Base-by-base conservation (phyloP, 2,888 invertebrate species). In the Globia sparganii region DNA sequence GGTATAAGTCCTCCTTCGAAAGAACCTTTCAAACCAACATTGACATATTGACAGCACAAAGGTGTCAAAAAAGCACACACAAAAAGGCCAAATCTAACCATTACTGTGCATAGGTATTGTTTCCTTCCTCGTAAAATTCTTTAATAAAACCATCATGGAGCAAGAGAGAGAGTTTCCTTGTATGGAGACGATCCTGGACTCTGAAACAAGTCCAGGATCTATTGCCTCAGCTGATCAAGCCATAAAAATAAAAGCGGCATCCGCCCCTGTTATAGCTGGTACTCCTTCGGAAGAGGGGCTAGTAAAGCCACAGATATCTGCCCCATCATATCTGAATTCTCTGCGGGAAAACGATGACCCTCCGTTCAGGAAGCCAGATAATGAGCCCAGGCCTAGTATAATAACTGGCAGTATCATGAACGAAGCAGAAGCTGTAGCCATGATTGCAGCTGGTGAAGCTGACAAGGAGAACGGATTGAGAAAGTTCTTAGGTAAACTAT, bases 261-360 rank as follows among this genome's bases (percentile, higher is more conserved):
- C 95, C 1, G 92, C 89, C 0, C 94, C 93, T 0, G 79, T 88
- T 0, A 71, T 88, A 0, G 90, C 89, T 15, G 18, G 2, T 2
- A 62, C 75, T 11, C 31, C 80, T 4, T 11, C 85, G 2, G 85
- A 86, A 40, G 86, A 83, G 2, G 58, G 71, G 1, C 73, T 74
- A 15, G 62, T 91, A 31, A 91, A 90, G 73, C 77, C 86, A 0
- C 95, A 96, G 78, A 90, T 89, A 40, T 96, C 96, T 0, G 96
- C 96, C 0, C 96, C 96, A 1, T 94, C 93, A 0, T 95, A 95
- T 84, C 89, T 96, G 2, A 88, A 92, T 73, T 96, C 93, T 0
- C 80, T 96, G n/a, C 92, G 90, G 61, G 92, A 93, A n/a, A 94
- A 94, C 43, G 91, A 94, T 1, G 92, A 93, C 0, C 95, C 95